phyloP scores from a whole-genome alignment of 2,888 invertebrate species.

The Lepidochitona cinerea region DNA sequence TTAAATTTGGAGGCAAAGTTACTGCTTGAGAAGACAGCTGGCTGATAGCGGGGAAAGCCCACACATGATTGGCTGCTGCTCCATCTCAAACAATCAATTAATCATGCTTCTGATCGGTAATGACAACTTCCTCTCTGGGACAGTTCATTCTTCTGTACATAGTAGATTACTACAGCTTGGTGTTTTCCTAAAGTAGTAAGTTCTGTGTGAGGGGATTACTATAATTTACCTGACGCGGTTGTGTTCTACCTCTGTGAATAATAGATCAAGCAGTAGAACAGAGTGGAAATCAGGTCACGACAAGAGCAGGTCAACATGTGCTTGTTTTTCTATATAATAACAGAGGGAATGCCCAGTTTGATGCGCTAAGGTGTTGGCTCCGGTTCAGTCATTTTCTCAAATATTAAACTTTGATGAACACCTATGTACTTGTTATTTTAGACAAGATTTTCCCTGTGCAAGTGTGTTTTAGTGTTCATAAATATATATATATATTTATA shows the following conservation, averaged over 20 bases:
- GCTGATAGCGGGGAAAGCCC: constrained; percentile 38
- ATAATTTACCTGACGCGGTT: neutral
- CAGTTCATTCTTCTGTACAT: too few species aligned
- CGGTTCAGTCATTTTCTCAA: neutral
- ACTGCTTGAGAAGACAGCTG: constrained; percentile 42
- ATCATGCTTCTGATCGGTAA: constrained; percentile 39
- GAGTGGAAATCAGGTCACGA: neutral
- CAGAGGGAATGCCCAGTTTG: neutral
- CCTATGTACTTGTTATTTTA: too few species aligned
- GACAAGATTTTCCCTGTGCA: too few species aligned
- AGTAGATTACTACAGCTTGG: neutral
- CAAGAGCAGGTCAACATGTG: neutral
- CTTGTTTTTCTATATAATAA: neutral
- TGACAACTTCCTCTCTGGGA: neutral
- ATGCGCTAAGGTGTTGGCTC: too few species aligned
- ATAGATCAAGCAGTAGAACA: neutral
- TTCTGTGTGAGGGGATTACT: neutral
- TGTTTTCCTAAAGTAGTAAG: neutral
- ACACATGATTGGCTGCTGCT: constrained; percentile 48
- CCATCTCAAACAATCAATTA: constrained; percentile 52
- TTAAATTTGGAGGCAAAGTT: constrained; percentile 61
- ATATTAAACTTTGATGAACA: too few species aligned
- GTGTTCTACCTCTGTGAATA: neutral
- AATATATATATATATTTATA: too few species aligned
- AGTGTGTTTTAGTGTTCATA: too few species aligned